Evolutionary conservation across 2,797 vertebrate genomes (phyloP).

Genomic region (Mormyrops attenuatus): DNA sequence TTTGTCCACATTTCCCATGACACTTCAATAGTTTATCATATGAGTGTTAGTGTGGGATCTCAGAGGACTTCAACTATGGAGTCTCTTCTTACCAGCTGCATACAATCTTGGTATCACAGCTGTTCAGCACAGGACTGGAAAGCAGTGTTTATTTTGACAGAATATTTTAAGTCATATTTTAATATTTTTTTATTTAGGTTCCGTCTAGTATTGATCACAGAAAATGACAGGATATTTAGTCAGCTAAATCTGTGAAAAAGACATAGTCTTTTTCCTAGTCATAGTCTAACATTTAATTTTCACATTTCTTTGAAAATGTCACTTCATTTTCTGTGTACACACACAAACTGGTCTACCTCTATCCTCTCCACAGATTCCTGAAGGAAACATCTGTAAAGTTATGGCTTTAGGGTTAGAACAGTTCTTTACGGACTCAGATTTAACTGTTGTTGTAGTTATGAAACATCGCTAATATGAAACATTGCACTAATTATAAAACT

Average conservation of each 20-base stretch:
- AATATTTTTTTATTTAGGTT: background rate
- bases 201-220: no score
- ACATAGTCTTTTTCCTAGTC: no score
- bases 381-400: background rate
- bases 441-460: background rate
- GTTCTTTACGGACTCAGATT: background rate
- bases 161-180: background rate
- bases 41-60: background rate
- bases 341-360: background rate
- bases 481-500: background rate
- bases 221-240: background rate
- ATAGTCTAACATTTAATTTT: background rate
- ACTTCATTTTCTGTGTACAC: background rate
- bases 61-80: background rate
- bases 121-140: background rate
- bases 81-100: background rate
- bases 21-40: background rate
- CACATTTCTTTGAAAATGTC: background rate
- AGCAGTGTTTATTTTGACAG: background rate
- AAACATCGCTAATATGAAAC: background rate
- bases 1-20: background rate
- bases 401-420: background rate
- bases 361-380: background rate
- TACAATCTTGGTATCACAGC: background rate
- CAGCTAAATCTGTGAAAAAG: background rate